Conservation (phyloP, 2,888 invertebrate genomes). For the Incurvaria masculella region DNA sequence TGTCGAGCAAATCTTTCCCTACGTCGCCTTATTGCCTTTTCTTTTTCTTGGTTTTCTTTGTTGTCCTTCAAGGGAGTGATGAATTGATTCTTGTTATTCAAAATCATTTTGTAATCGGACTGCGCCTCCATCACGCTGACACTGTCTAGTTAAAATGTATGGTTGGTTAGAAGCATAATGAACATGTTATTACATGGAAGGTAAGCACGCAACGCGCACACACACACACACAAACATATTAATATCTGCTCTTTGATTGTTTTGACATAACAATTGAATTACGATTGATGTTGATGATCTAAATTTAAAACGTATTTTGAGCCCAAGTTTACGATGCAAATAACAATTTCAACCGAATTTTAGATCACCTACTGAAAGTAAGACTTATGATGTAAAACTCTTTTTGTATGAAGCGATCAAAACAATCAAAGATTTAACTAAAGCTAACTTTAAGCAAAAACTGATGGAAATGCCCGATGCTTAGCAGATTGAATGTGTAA, state of each 20-base stretch:
- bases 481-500: too few species aligned
- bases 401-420: too few species aligned
- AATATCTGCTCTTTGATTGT: background rate
- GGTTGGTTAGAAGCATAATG: background rate
- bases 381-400: too few species aligned
- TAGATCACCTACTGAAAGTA: too few species aligned
- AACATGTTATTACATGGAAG: background rate
- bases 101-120: background rate
- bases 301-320: too few species aligned
- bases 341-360: too few species aligned
- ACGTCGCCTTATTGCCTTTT: conserved; percentile 74
- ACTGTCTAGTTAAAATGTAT: background rate
- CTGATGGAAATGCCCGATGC: too few species aligned
- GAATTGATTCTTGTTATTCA: background rate
- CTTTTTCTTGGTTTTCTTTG: conserved; percentile 66
- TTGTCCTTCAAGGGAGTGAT: conserved; percentile 22
- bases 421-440: too few species aligned
- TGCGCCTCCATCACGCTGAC: background rate
- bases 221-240: too few species aligned
- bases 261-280: background rate
- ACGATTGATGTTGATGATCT: background rate
- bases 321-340: too few species aligned
- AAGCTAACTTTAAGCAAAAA: too few species aligned
- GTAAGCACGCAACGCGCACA: background rate
- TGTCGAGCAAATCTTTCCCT: conserved; percentile 83